Percentiles rank a stretch among this genome's conserved stretches.
Conservation (phyloP, 2,888 invertebrate genomes). For the Timema cristinae region DNA sequence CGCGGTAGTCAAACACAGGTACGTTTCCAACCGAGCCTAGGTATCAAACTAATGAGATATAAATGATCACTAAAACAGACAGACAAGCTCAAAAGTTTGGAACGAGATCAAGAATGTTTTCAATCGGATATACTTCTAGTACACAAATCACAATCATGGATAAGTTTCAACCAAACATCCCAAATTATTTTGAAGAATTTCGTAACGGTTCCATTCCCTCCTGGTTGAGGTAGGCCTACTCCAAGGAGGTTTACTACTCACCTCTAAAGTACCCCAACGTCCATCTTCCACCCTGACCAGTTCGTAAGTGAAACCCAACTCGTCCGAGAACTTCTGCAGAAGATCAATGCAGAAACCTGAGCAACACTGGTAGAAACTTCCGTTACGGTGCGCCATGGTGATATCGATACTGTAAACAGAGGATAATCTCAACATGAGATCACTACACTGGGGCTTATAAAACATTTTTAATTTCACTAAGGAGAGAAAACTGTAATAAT, state of each 20-base stretch:
- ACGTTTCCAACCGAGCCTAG: no score
- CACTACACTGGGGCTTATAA: background rate
- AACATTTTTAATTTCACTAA: background rate
- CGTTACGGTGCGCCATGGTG: conserved; percentile 74
- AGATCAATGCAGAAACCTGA: conserved; percentile 98
- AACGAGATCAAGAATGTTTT: background rate
- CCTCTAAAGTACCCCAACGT: conserved; percentile 79
- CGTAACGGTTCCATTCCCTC: no score
- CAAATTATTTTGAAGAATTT: no score
- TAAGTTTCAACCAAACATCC: no score
- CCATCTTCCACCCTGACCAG: conserved; percentile 90
- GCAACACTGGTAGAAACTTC: conserved; percentile 90
- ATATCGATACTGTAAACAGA: conserved; percentile 60
- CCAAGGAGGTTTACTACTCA: conserved; percentile 35
- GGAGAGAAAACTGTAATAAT: background rate
- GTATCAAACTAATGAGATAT: no score
- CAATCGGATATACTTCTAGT: background rate
- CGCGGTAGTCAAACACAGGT: no score
- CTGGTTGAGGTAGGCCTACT: no score
- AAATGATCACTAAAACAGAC: background rate
- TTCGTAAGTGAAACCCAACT: conserved; percentile 95
- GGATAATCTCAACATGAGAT: background rate
- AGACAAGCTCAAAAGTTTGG: background rate
- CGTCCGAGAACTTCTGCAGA: conserved; percentile 87
- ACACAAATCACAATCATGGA: no score